Base-by-base conservation (phyloP, 2,797 vertebrate genomes). In the Rhinoraja longicauda region DNA sequence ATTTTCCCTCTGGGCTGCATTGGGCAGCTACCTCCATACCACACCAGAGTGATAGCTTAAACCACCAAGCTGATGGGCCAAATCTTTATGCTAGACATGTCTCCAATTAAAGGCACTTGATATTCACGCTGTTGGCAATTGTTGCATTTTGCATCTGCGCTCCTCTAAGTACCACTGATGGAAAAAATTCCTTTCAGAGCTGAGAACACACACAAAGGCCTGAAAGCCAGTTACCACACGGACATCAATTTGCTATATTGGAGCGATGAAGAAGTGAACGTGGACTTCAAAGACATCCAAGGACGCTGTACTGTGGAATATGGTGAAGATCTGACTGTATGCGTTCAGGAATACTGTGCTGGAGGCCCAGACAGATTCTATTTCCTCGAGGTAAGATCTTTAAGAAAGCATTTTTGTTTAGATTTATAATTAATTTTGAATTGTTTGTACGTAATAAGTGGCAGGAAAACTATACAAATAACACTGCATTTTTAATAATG, bases 231-330 rank as follows among this genome's bases (percentile, higher is more conserved):
- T 88, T 98, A 99, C 96, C 98, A 99, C 19, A 96, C 98, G 0
- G 99, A 99, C 94, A 97, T 99, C 95, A 99, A 99, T 95, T 96
- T 98, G 94, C 95, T 99, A 0, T 99, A 99, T 95, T 99, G 99
- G 98, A 99, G 99, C 0, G 98, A 99, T 0, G 99, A 99, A 94
- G 98, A 99, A 93, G 97, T 96, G 0, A 96, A 96, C 0, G 97
- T 99, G 7, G 97, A 95, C 93, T 97, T 99, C 96, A 94, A 94
- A 0, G 97, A 97, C 0, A 97, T 98, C 8, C 97, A 98, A 21
- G 98, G 98, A 0, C 97, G 96, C 79, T 99, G 98, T 94, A 96
- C 96, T 0, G 97, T 99, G 15, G 97, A 99, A 93, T 99, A 99
- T 0, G 98, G 96, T 0, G 99, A 99, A 93, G 99, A 99, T 93